Percentiles rank a stretch among this genome's conserved stretches.
Conservation (phyloP, 2,797 vertebrate genomes). For the Mastacembelus armatus region DNA sequence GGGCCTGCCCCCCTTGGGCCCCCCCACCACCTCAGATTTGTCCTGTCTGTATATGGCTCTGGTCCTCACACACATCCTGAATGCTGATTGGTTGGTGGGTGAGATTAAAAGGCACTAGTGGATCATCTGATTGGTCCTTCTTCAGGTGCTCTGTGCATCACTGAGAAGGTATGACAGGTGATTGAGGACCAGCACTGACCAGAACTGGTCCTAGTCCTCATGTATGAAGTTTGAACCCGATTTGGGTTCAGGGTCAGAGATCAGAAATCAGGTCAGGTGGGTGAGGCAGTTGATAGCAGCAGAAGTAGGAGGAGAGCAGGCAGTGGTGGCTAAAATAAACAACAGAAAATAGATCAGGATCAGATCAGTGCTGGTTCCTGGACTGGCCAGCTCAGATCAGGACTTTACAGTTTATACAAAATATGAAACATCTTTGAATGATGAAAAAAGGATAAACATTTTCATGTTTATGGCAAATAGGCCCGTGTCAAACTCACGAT, state of each 20-base stretch:
- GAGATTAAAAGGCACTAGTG: slow-evolving; percentile 62
- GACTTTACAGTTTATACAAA: background rate
- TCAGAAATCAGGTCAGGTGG: slow-evolving; percentile 36
- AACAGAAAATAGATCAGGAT: too few species aligned
- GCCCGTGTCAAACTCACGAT: too few species aligned
- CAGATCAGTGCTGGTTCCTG: background rate
- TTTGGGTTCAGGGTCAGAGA: slow-evolving; percentile 17
- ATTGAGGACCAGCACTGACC: background rate
- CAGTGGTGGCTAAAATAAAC: slow-evolving; percentile 33
- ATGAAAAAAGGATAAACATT: too few species aligned
- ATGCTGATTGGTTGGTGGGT: slow-evolving; percentile 17
- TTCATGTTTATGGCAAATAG: too few species aligned
- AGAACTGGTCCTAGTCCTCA: background rate
- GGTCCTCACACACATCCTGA: background rate
- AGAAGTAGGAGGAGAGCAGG: slow-evolving; percentile 76
- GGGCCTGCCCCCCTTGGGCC: too few species aligned
- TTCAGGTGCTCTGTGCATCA: background rate
- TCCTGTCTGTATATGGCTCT: background rate
- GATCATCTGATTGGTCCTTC: slow-evolving; percentile 31
- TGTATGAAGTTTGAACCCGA: background rate
- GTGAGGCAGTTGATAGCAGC: slow-evolving; percentile 32
- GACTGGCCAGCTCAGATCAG: background rate
- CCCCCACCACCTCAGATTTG: too few species aligned
- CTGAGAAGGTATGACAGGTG: background rate
- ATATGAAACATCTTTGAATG: background rate